Conservation (phyloP, 2,113 vertebrate species). For the Bungarus multicinctus region DNA sequence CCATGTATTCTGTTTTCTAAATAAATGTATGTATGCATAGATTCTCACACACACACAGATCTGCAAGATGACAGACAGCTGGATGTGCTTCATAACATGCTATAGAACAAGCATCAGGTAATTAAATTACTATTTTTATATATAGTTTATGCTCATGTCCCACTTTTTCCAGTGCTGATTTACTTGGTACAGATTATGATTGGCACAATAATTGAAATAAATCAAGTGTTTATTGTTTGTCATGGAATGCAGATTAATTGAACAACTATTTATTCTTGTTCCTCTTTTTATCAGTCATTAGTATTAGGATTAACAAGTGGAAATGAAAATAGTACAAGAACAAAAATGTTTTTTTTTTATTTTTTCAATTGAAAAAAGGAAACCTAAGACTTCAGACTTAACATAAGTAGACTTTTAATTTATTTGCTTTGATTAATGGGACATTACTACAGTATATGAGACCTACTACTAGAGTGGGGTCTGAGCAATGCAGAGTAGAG, state of each 20-base stretch:
- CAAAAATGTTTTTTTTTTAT: constrained; percentile 10
- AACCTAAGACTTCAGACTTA: neutral
- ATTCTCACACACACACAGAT: neutral
- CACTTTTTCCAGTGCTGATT: constrained; percentile 18
- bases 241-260: constrained; percentile 26
- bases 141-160: constrained; percentile 1
- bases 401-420: neutral
- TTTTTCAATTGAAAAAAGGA: neutral
- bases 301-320: neutral
- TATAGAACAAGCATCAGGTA: constrained; percentile 31
- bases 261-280: neutral
- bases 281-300: neutral
- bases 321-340: neutral
- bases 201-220: neutral
- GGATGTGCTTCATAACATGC: constrained; percentile 17
- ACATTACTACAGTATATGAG: neutral
- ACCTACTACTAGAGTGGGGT: neutral
- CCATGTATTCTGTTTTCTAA: neutral
- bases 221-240: neutral
- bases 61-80: neutral
- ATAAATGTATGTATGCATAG: constrained; percentile 4
- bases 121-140: constrained; percentile 50
- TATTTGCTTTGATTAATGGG: neutral
- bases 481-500: neutral
- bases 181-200: constrained; percentile 3